These are phyloP conservation scores for Cantharis rufa DNA, from an alignment of 2,888 invertebrate genomes.

Conservation along the genomic window DNA sequence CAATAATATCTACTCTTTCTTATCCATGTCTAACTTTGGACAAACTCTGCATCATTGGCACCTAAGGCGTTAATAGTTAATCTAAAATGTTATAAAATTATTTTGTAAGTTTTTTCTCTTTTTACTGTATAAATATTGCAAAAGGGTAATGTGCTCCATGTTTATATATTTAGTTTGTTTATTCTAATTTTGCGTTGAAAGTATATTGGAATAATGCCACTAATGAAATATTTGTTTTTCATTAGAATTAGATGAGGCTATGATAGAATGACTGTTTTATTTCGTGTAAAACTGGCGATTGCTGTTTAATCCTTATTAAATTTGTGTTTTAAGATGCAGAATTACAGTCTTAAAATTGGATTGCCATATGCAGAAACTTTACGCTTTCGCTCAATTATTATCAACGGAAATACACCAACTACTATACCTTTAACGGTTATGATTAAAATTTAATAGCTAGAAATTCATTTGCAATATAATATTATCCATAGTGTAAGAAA, in stretches of 20 bases:
- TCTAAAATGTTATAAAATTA: not conserved
- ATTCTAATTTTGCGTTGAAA: not conserved
- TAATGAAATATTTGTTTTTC: not conserved
- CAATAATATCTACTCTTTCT: no score
- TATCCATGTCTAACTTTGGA: no score
- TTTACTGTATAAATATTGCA: not conserved
- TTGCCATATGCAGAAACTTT: not conserved
- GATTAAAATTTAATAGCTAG: not conserved
- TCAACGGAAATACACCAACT: not conserved
- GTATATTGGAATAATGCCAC: not conserved
- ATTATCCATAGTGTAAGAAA: not conserved
- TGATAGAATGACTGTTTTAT: not conserved
- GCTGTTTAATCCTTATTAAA: not conserved
- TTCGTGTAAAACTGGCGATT: not conserved
- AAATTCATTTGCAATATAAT: not conserved
- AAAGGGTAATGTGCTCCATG: not conserved
- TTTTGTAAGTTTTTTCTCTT: not conserved
- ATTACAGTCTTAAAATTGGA: not conserved
- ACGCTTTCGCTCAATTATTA: not conserved
- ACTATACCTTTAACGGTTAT: not conserved
- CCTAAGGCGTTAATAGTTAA: not conserved
- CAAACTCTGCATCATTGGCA: not conserved
- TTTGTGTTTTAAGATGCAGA: not conserved
- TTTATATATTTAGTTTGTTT: not conserved
- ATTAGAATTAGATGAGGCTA: not conserved